Conservation (phyloP, 2,797 vertebrate genomes). For the Platalea minor region DNA sequence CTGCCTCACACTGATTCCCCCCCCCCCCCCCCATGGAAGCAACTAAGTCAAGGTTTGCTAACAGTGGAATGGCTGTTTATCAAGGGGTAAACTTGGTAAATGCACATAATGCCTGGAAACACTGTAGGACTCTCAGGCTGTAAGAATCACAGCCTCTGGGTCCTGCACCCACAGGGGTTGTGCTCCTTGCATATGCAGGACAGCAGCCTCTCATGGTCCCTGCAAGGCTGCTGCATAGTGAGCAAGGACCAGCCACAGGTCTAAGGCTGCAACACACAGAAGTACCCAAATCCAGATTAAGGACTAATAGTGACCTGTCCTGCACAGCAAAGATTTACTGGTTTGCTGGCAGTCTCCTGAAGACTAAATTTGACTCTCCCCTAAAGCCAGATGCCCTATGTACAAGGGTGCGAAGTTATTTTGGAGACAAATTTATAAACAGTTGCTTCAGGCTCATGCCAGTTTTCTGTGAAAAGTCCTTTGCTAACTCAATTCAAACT, state of each 20-base stretch:
- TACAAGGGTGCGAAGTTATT: background rate
- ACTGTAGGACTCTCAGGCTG: background rate
- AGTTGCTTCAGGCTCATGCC: background rate
- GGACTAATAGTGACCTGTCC: background rate
- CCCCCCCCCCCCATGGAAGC: background rate
- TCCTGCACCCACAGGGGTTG: background rate
- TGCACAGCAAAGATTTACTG: background rate
- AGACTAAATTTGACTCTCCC: background rate
- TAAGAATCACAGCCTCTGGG: background rate
- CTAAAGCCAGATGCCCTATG: background rate
- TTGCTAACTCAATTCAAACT: background rate
- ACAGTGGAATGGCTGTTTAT: background rate
- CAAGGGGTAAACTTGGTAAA: background rate
- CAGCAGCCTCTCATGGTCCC: background rate
- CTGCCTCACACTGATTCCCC: background rate
- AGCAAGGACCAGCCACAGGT: background rate
- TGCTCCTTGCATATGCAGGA: background rate
- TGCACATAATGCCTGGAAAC: background rate
- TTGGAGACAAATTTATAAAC: background rate
- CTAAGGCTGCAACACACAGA: background rate
- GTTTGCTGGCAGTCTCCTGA: background rate
- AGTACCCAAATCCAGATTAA: background rate
- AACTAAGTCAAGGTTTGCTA: background rate
- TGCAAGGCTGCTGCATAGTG: accelerated
- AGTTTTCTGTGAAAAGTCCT: background rate